These are phyloP conservation scores for Tamandua tetradactyla DNA, from an alignment of 2,797 vertebrate genomes.

Conservation along the genomic window DNA sequence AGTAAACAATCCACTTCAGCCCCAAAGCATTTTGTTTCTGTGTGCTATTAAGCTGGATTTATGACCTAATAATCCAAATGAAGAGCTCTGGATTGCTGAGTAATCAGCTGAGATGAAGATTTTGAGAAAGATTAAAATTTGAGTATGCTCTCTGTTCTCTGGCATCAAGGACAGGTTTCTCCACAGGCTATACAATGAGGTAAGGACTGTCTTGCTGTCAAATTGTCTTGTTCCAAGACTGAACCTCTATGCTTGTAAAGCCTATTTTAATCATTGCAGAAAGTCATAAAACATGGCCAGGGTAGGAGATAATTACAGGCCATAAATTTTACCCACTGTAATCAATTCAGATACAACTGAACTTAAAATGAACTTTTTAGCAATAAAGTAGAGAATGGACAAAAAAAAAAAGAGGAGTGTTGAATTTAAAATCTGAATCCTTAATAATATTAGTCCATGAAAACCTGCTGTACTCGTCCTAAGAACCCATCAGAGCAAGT, in stretches of 20 bases:
- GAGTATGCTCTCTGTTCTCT: constrained; percentile 16
- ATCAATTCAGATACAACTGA: not conserved
- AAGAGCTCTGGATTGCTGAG: constrained; percentile 49
- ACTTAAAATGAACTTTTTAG: constrained; percentile 14
- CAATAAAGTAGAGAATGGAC: not conserved
- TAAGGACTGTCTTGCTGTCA: constrained; percentile 51
- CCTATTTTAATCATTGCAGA: constrained; percentile 30
- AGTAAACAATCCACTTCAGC: constrained; percentile 42
- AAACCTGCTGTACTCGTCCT: not conserved
- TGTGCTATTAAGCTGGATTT: constrained; percentile 49
- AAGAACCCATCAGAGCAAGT: not conserved
- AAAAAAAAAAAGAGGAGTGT: not conserved
- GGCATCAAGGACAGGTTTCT: not conserved
- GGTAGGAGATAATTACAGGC: constrained; percentile 12
- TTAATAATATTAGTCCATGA: not conserved
- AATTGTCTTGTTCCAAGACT: constrained; percentile 27
- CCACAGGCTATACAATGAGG: constrained; percentile 16
- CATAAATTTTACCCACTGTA: constrained; percentile 50
- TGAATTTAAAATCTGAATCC: not conserved
- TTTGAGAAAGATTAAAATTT: constrained; percentile 58
- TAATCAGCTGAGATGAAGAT: constrained; percentile 40
- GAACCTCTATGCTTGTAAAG: not conserved
- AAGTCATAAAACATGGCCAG: constrained; percentile 30
- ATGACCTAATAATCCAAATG: constrained; percentile 47
- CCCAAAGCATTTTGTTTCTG: constrained; percentile 53